These are phyloP conservation scores for Drosophila kurseongensis DNA, from an alignment of 1,140 invertebrate species.

Conservation along the genomic window DNA sequence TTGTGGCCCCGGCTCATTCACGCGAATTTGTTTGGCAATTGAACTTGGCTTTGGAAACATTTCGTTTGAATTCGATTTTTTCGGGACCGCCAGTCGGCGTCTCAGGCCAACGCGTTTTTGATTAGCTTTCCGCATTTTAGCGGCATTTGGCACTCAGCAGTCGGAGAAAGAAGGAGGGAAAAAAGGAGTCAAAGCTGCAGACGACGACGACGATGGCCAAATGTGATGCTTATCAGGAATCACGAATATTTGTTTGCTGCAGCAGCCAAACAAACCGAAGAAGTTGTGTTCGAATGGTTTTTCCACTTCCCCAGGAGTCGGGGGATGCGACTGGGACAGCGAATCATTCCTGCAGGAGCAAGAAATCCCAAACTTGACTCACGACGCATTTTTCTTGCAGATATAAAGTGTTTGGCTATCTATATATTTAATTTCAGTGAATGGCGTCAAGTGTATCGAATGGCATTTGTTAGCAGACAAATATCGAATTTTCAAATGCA, in stretches of 20 bases:
- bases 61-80: constrained; percentile 69
- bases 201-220: constrained; percentile 46
- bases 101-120: constrained; percentile 80
- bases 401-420: constrained; percentile 36
- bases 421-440: constrained; percentile 68
- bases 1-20: constrained; percentile 64
- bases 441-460: constrained; percentile 78
- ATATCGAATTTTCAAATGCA: background rate
- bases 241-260: constrained; percentile 83
- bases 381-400: constrained; percentile 72
- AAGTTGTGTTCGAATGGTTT: constrained; percentile 73
- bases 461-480: constrained; percentile 17
- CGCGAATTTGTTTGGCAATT: constrained; percentile 83
- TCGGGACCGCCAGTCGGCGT: constrained; percentile 38
- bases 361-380: constrained; percentile 80
- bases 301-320: constrained; percentile 21
- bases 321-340: constrained; percentile 24
- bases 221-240: constrained; percentile 83
- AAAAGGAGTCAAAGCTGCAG: constrained; percentile 48
- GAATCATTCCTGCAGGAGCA: constrained; percentile 52
- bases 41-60: constrained; percentile 83
- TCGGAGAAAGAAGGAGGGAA: constrained; percentile 14
- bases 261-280: constrained; percentile 68
- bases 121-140: constrained; percentile 84
- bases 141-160: constrained; percentile 66